Evolutionary conservation across 2,797 vertebrate genomes (phyloP).

Genomic region (Tenualosa thibaudeaui): DNA sequence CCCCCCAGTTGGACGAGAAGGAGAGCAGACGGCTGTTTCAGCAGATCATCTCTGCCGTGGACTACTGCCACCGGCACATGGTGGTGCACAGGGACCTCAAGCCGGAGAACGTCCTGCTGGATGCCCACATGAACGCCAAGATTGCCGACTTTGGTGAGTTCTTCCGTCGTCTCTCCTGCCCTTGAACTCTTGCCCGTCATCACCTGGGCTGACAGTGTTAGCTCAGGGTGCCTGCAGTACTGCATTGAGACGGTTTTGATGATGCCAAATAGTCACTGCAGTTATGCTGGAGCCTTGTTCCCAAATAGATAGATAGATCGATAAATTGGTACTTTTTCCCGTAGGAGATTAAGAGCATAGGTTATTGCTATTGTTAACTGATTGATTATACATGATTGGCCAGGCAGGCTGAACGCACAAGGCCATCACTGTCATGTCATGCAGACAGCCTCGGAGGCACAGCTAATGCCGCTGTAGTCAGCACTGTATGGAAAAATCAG

Average conservation of each 20-base stretch:
- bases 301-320: too few relatives aligned
- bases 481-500: background rate
- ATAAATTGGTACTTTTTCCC: too few relatives aligned
- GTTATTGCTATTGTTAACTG: background rate
- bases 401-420: background rate
- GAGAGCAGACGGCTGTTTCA: slow-evolving; percentile 96
- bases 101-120: slow-evolving; percentile 96
- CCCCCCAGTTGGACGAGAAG: slow-evolving; percentile 91
- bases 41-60: slow-evolving; percentile 97
- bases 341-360: too few relatives aligned
- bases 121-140: slow-evolving; percentile 99
- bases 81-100: slow-evolving; percentile 98
- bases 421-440: background rate
- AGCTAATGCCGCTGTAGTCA: background rate
- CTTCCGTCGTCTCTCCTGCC: background rate
- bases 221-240: background rate
- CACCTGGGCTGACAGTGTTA: background rate
- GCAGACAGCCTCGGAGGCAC: background rate
- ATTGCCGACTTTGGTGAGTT: slow-evolving; percentile 95
- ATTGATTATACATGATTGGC: background rate
- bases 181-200: background rate
- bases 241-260: background rate
- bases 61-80: slow-evolving; percentile 99
- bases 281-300: background rate
- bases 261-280: background rate